Base-by-base conservation (phyloP, 2,113 vertebrate genomes). In the Dissostichus mawsoni region DNA sequence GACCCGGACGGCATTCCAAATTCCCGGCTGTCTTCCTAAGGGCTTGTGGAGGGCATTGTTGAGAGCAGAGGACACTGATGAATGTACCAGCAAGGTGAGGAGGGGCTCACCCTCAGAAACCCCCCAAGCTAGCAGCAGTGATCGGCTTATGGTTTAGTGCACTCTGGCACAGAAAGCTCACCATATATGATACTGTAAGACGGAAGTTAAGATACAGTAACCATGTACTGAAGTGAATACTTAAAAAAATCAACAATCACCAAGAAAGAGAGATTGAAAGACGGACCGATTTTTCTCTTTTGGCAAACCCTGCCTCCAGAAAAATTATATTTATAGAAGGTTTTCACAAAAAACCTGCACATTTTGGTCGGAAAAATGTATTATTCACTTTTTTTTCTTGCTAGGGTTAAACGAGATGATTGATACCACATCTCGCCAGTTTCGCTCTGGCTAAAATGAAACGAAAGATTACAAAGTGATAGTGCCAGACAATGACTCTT, bases 1-100 rank as follows among this genome's bases (percentile, higher is more conserved):
- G 93, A 89, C 70, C 84, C 90, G 88, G 87, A 94, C 94, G 89
- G 82, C 85, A 69, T 93, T 88, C 91, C 90, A 93, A 90, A 92
- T 82, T 81, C 74, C 72, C 56, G 4, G 44, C 73, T 50, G 44
- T 69, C 84, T 57, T 88, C 83, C 73, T 71, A 20, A 76, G 89
- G 89, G 87, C 63, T 79, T 80, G 80, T 78, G 76, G 75, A 74
- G 65, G 83, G 74, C 76, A 81, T 86, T 87, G 86, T 80, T 78
- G 50, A 62, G 68, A 62, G 68, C 59, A 74, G 89, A 85, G 82
- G 79, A 81, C 76, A 71, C 67, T 81, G 66, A 76, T 82, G 84
- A 83, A 87, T 80, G 71, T 81, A 85, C 50, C 80, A 69, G 83
- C 63, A 77, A 82, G 65, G 76, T 90, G 90, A 80, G 80, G 82